Base-by-base conservation (phyloP, 2,113 vertebrate species). In the Acrocephalus kingi region DNA sequence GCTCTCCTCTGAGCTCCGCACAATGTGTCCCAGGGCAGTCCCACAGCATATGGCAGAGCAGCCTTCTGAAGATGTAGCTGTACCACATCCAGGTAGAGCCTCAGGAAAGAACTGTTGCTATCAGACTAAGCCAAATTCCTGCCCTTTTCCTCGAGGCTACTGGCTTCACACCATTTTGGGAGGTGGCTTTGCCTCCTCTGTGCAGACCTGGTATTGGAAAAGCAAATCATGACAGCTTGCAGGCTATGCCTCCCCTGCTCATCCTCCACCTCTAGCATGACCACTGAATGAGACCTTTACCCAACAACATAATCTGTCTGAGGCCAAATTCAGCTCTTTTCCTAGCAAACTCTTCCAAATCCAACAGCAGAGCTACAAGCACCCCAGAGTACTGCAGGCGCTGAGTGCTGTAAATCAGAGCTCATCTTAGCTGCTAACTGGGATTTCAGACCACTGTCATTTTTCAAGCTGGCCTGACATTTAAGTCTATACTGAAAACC, bases 61-160 rank as follows among this genome's bases (percentile, higher is more conserved):
- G 93, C 54, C 72, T 92, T 76, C 72, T 68, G 92, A 69, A 91
- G 84, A 22, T 72, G 81, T 35, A 78, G 90, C 69, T 96, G 92
- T 84, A 94, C 45, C 90, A 75, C 62, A 94, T 87, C 92, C 94
- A 95, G 92, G 94, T 87, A 94, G 66, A 96, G 56, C 84, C 87
- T 61, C 74, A n/a, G 90, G 95, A 91, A 89, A 84, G 61, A 75
- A 78, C 24, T 68, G 64, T 59, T 87, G 66, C 81, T 78, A 20
- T 68, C 58, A n/a, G 19, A 76, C 45, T 37, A 67, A 75, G 87
- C 87, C 94, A 93, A 95, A 90, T 79, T 41, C 74, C 45, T 93
- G 87, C 58, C 90, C 90, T 79, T 87, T 93, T 91, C 37, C 62
- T 93, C 17, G 33, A 79, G 79, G 87, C 81, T 87, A 89, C 66